A percentile compares a stretch with the other conserved stretches of the same genome.
Evolutionary conservation across 2,797 vertebrate species (phyloP).

Genomic region (Bovichtus variegatus): DNA sequence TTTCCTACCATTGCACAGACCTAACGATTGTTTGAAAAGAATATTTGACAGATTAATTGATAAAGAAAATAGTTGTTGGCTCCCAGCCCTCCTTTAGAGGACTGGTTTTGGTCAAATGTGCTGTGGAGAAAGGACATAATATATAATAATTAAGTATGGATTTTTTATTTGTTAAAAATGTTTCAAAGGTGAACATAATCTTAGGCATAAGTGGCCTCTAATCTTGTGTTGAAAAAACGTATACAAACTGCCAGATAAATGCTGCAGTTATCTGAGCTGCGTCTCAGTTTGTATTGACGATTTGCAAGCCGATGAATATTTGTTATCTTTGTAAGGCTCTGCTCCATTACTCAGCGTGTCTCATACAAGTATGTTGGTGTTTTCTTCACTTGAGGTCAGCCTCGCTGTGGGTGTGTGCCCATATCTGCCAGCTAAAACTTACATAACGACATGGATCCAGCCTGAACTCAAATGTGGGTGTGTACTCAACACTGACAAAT

Average conservation of each 20-base stretch:
- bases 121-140: neutral
- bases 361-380: constrained; percentile 53
- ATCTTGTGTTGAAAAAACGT: constrained; percentile 9
- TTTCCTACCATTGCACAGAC: neutral
- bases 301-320: constrained; percentile 43
- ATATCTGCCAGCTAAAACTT: constrained; percentile 71
- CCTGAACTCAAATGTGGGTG: constrained; percentile 67
- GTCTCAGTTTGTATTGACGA: constrained; percentile 31
- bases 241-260: neutral
- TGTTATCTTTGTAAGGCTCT: constrained; percentile 41
- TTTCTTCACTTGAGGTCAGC: constrained; percentile 52
- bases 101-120: neutral
- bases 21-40: neutral
- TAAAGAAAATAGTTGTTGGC: neutral
- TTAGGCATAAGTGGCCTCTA: neutral
- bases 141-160: neutral
- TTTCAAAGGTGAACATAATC: neutral
- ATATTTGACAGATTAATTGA: neutral
- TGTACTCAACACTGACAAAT: constrained; percentile 54
- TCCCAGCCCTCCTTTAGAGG: neutral
- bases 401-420: constrained; percentile 68
- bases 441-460: constrained; percentile 68
- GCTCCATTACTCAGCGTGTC: constrained; percentile 15
- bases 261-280: neutral
- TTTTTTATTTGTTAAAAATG: neutral